Evolutionary conservation across 2,888 invertebrate species (phyloP).

Genomic region (Beris chalybata): DNA sequence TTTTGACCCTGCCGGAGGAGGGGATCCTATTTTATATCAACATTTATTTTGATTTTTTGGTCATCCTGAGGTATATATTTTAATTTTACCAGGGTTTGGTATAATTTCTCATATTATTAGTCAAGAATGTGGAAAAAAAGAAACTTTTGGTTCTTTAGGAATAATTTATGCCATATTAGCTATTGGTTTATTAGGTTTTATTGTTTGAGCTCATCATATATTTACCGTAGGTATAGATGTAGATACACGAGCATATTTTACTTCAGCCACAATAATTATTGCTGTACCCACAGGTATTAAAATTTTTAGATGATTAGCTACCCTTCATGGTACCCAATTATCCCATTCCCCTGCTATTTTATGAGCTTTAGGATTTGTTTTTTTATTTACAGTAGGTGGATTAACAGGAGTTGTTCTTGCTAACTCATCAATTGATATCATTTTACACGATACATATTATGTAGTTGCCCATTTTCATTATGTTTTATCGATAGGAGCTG

Average conservation of each 20-base stretch:
- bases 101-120: constrained; percentile 78
- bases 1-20: constrained; percentile 79
- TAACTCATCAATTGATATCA: constrained; percentile 76
- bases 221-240: constrained; percentile 84
- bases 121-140: constrained; percentile 73
- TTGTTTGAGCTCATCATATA: constrained; percentile 85
- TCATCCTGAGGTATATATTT: constrained; percentile 84
- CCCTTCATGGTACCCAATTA: constrained; percentile 67
- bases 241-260: constrained; percentile 82
- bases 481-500: constrained; percentile 77
- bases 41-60: constrained; percentile 89
- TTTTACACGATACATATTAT: constrained; percentile 81
- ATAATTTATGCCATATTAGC: constrained; percentile 84
- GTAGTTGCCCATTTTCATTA: constrained; percentile 83
- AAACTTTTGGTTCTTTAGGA: constrained; percentile 71
- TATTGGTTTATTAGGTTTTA: constrained; percentile 80
- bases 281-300: constrained; percentile 83
- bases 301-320: constrained; percentile 78
- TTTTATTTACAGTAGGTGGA: constrained; percentile 76
- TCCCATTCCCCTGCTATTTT: constrained; percentile 62
- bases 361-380: constrained; percentile 75
- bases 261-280: constrained; percentile 84
- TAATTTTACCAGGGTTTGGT: constrained; percentile 82
- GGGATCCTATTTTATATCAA: constrained; percentile 79
- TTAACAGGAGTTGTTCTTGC: constrained; percentile 67